Evolutionary conservation across 1,140 invertebrate species (phyloP), one percentile per base, ranked within the genome.

Genomic region (Drosophila sproati): DNA sequence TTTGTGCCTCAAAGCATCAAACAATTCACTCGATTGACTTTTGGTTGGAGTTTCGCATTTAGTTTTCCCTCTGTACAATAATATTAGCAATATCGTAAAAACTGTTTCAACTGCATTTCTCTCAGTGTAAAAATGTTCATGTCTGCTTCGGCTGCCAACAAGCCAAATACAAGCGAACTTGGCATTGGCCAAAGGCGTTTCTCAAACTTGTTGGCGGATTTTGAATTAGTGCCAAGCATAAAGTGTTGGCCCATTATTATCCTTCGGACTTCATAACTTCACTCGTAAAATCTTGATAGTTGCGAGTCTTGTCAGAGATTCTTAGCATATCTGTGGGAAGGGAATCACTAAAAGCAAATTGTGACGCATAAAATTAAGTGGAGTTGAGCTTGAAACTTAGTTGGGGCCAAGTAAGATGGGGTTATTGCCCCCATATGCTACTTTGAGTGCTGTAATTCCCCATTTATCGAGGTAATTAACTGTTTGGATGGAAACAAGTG

Each of bases 191-290:
- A 8, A 31, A 28, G 69, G 69, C 69, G 7, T n/a, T 20, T 32
- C 43, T 51, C n/a, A 37, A 60, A 73, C 64, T 68, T 68, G 61
- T 77, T 78, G 55, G 37, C 64, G 69, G 72, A 80, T 83, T 80
- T 88, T 88, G 82, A 88, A 77, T 82, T 85, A 81, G 83, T 90
- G 86, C 85, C 90, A 85, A 78, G 80, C 77, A 73, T 77, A 78
- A 91, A 91, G 90, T 91, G 86, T 91, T 91, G 83, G 78, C 81
- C 81, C 81, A 91, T 91, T 86, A 91, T 91, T 82, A 91, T 91
- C 82, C 77, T 78, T 91, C 74, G 78, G 83, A 91, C 86, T 91
- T 91, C 90, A 91, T 91, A 91, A 91, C 67, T 91, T 88, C 50
- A 56, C 73, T 63, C 80, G 62, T 80, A 78, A 88, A 89, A 54